Evolutionary conservation across 2,797 vertebrate genomes (phyloP).

Genomic region (Macrochelys suwanniensis): DNA sequence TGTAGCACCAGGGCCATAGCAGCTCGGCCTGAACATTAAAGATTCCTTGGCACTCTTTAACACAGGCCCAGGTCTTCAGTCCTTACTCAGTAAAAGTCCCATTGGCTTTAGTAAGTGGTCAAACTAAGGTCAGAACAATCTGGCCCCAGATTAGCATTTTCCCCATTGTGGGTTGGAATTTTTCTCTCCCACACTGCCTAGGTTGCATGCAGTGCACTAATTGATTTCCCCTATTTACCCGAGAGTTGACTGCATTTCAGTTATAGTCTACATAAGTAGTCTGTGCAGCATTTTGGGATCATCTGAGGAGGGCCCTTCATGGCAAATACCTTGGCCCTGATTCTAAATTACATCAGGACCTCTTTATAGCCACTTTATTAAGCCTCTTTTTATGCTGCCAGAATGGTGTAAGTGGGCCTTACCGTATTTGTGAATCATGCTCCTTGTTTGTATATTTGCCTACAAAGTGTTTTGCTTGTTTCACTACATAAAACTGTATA

Average conservation of each 20-base stretch:
- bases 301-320: neutral
- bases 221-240: fast-evolving
- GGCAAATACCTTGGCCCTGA: neutral
- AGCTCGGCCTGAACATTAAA: slow-evolving; percentile 27
- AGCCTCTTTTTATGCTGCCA: neutral
- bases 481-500: neutral
- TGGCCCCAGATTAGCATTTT: slow-evolving; percentile 5
- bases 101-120: neutral
- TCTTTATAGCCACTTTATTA: neutral
- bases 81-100: neutral
- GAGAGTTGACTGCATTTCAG: neutral
- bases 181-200: neutral
- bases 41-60: slow-evolving; percentile 43
- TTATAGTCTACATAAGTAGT: neutral
- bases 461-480: neutral
- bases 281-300: neutral
- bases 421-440: neutral
- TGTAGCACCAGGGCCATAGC: neutral
- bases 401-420: neutral
- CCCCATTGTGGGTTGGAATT: neutral
- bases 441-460: neutral
- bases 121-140: slow-evolving; percentile 29
- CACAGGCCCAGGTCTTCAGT: neutral
- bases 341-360: neutral
- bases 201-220: neutral